Conservation (phyloP, 1,140 invertebrate species). For the Polypedilum vanderplanki region DNA sequence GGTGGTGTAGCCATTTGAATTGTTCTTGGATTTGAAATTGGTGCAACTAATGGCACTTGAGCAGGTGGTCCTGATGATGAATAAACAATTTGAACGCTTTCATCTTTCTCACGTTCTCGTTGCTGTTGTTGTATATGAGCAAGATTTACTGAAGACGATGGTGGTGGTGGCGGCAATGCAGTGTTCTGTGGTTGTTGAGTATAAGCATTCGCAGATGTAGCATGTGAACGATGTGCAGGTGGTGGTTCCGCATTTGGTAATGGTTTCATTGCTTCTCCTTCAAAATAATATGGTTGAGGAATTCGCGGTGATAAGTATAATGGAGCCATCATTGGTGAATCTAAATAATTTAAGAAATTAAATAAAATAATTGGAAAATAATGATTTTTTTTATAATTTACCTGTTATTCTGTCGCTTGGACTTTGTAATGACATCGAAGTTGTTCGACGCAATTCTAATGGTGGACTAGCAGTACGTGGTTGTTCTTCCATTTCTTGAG, state of each 20-base stretch:
- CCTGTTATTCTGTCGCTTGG: conserved; percentile 69
- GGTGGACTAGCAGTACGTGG: conserved; percentile 59
- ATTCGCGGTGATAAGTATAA: conserved; percentile 62
- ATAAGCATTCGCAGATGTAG: conserved; percentile 35
- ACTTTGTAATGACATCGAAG: conserved; percentile 47
- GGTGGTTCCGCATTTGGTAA: conserved; percentile 49
- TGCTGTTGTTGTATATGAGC: conserved; percentile 36
- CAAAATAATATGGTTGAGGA: conserved; percentile 57
- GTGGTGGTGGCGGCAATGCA: conserved; percentile 33
- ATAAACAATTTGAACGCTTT: background rate
- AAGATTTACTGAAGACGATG: conserved; percentile 34
- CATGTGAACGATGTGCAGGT: conserved; percentile 52
- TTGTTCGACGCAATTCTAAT: conserved; percentile 58
- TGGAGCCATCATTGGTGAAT: conserved; percentile 65
- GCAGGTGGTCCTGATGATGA: background rate
- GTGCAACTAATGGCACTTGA: conserved; percentile 30
- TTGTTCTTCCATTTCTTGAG: conserved; percentile 35
- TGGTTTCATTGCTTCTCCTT: conserved; percentile 43
- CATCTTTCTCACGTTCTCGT: conserved; percentile 34
- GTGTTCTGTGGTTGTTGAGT: conserved; percentile 35
- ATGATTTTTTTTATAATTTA: conserved; percentile 37
- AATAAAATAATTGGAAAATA: background rate
- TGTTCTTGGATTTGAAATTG: conserved; percentile 32
- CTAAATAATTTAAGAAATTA: conserved; percentile 37
- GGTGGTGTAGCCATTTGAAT: conserved; percentile 54